A percentile compares a stretch with the other conserved stretches of the same genome.
These are phyloP conservation scores for Heterodera schachtii DNA, from an alignment of 1,140 invertebrate genomes.

Conservation along the genomic window DNA sequence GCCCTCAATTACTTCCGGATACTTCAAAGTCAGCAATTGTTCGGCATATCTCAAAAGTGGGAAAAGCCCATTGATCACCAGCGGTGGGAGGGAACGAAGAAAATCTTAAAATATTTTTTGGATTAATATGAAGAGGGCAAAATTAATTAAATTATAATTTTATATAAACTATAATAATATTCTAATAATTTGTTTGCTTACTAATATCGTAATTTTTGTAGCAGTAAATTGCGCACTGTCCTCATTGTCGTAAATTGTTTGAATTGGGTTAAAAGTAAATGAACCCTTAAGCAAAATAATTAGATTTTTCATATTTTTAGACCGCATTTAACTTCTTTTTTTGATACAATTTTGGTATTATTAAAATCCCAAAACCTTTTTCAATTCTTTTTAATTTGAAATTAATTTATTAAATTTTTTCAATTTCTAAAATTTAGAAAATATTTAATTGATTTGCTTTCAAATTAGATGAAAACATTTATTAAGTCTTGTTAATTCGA, in stretches of 20 bases:
- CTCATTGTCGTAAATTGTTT: conserved; percentile 22
- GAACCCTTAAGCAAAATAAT: background rate
- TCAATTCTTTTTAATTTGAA: no score
- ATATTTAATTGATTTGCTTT: no score
- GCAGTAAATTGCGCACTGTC: conserved; percentile 34
- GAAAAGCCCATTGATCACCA: conserved; percentile 39
- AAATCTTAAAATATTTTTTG: conserved; percentile 43
- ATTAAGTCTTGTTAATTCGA: no score
- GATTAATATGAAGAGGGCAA: no score
- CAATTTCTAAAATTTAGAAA: no score
- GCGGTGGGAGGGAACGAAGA: conserved; percentile 13
- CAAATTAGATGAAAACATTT: no score
- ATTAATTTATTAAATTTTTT: no score
- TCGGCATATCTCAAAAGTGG: conserved; percentile 24
- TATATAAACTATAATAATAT: no score
- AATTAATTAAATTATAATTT: no score
- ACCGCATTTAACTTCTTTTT: no score
- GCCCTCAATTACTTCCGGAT: conserved; percentile 36
- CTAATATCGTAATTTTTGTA: conserved; percentile 31
- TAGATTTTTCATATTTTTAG: background rate
- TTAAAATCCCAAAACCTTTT: no score
- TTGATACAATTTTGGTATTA: no score
- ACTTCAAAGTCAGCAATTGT: conserved; percentile 39
- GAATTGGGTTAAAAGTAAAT: conserved; percentile 13
- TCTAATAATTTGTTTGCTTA: background rate